Percentiles rank a stretch among this genome's conserved stretches.
Conservation (phyloP, 2,888 invertebrate species). For the Marronus borbonicus region DNA sequence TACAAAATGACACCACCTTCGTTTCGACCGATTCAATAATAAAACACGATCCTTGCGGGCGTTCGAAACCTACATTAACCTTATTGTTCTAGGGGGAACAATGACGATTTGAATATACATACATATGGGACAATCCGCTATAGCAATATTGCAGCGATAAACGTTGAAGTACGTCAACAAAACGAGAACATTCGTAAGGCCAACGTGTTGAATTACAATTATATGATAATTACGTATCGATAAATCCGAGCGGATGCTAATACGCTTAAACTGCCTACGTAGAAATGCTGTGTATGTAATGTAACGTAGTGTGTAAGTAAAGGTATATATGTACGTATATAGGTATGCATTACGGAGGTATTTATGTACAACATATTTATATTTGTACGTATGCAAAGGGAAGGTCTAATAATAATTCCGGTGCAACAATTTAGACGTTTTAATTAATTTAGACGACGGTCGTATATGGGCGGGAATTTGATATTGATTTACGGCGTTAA, state of each 20-base stretch:
- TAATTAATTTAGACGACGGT: constrained; percentile 29
- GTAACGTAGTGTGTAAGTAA: background rate
- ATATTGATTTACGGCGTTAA: constrained; percentile 27
- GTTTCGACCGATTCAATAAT: no score
- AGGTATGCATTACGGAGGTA: background rate
- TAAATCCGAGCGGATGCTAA: constrained; percentile 14
- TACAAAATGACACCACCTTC: no score
- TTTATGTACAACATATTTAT: background rate
- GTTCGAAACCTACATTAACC: constrained; percentile 5
- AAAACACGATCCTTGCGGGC: background rate
- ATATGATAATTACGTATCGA: constrained; percentile 30
- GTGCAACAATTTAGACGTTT: constrained; percentile 26
- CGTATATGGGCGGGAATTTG: constrained; percentile 28
- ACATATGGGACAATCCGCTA: no score
- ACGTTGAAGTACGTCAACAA: no score
- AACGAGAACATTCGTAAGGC: constrained; percentile 3
- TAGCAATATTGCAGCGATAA: no score
- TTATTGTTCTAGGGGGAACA: background rate
- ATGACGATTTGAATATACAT: background rate
- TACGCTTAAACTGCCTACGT: constrained; percentile 15
- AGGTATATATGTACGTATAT: background rate
- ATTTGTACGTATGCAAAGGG: background rate
- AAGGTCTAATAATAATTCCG: constrained; percentile 5
- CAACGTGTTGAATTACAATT: constrained; percentile 33
- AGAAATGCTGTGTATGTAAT: background rate